Base-by-base conservation (phyloP, 2,113 vertebrate genomes). In the Pollachius pollachius region DNA sequence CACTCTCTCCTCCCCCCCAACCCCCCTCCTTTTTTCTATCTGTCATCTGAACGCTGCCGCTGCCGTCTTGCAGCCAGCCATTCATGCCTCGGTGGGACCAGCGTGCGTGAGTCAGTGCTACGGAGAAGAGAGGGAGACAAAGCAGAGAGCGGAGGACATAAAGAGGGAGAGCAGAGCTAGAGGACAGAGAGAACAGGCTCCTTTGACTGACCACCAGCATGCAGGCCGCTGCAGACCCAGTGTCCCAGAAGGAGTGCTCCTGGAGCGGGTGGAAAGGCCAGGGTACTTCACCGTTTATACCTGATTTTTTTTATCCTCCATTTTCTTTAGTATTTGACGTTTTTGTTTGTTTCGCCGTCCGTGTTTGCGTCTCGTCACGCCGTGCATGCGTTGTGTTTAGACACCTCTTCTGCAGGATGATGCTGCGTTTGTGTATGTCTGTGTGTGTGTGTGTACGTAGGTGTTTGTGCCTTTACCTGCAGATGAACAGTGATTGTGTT, bases 191-290 rank as follows among this genome's bases (percentile, higher is more conserved):
- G 71, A 61, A 81, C 71, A 48, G 41, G 41, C 41, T 12, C 41
- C 8, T 48, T 48, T 48, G 41, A 48, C 30, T 27, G 75, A 82
- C 8, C 82, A 88, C 85, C 94, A 92, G 90, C 86, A 99, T 99
- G 97, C 96, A 98, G 95, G 94, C 94, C 92, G 92, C 91, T 78
- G 92, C 94, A 68, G 95, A 97, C 79, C 92, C 93, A 81, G 94
- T 92, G 87, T 94, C 93, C 87, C 97, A 95, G 95, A 99, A 96
- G 94, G 96, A 97, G 70, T 93, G 95, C 90, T 92, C 95, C 73
- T 97, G 95, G 96, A 98, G 93, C 94, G 90, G 94, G 92, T 99
- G 97, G 96, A 98, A 94, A 91, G 94, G 95, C 91, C 96, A 97
- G 94, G 97, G 97, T 99, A 97, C 86, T 81, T 9, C 73, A 78